Evolutionary conservation across 2,888 invertebrate genomes (phyloP).

Genomic region (Melanchra persicariae): DNA sequence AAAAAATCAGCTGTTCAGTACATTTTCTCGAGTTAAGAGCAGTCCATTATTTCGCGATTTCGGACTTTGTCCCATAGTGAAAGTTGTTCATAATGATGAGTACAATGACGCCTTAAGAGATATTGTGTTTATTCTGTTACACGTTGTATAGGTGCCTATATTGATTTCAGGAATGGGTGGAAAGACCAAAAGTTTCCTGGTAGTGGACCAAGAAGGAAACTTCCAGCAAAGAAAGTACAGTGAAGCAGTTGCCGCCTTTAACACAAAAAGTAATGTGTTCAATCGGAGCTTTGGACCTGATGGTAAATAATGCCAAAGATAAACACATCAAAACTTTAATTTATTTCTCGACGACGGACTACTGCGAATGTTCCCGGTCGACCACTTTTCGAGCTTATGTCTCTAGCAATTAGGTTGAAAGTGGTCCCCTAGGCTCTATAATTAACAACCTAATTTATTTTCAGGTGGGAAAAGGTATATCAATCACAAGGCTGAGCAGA

Average conservation of each 20-base stretch:
- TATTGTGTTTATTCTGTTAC: too few relatives aligned
- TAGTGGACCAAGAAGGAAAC: constrained; percentile 94
- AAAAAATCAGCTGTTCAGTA: too few relatives aligned
- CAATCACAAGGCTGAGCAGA: constrained; percentile 94
- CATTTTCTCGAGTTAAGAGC: too few relatives aligned
- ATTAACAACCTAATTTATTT: constrained; percentile 4
- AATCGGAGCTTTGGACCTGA: constrained; percentile 88
- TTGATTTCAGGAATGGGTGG: constrained; percentile 91
- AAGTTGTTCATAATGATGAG: too few relatives aligned
- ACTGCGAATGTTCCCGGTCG: neutral
- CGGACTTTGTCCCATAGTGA: too few relatives aligned
- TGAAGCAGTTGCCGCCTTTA: constrained; percentile 89
- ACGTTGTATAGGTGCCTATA: too few relatives aligned
- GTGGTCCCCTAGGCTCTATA: too few relatives aligned
- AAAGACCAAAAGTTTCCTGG: constrained; percentile 94
- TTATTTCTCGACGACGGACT: neutral
- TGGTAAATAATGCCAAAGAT: constrained; percentile 69
- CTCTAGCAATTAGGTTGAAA: neutral
- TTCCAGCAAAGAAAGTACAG: constrained; percentile 93
- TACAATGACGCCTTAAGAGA: too few relatives aligned
- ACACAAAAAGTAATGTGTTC: constrained; percentile 84
- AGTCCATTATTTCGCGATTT: too few relatives aligned
- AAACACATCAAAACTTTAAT: too few relatives aligned
- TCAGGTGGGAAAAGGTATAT: constrained; percentile 83
- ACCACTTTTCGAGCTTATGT: neutral